These are phyloP conservation scores for Adelphocoris suturalis DNA, from an alignment of 2,888 invertebrate genomes.

Conservation along the genomic window DNA sequence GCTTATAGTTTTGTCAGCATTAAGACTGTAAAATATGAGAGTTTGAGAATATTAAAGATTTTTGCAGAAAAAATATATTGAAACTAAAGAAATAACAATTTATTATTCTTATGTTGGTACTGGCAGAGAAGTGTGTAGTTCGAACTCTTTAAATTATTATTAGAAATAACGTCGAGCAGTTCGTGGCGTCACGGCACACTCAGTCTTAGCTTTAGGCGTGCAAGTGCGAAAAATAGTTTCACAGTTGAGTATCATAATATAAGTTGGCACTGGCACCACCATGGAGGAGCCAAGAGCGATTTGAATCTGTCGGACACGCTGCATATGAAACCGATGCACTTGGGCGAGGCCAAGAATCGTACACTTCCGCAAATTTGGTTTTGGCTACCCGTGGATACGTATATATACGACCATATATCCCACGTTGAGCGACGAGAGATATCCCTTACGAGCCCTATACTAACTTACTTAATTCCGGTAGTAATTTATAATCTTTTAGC, in stretches of 20 bases:
- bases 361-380: not conserved
- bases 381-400: not conserved
- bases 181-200: not conserved
- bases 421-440: too few relatives aligned
- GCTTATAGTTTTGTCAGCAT: too few relatives aligned
- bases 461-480: too few relatives aligned
- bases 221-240: conserved; percentile 2
- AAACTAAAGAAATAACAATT: too few relatives aligned
- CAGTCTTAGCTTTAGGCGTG: not conserved
- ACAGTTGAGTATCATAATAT: not conserved
- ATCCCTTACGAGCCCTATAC: too few relatives aligned
- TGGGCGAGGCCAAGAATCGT: not conserved
- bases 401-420: too few relatives aligned
- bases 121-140: too few relatives aligned
- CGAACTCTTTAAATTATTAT: not conserved
- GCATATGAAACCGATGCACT: not conserved
- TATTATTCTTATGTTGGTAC: too few relatives aligned
- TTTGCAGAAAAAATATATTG: too few relatives aligned
- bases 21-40: too few relatives aligned
- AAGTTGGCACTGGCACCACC: not conserved
- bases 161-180: not conserved
- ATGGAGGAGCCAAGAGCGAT: not conserved
- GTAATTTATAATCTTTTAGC: too few relatives aligned
- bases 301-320: conserved; percentile 7
- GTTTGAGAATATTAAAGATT: too few relatives aligned